Base-by-base conservation (phyloP, 2,888 invertebrate species). In the Scaptomyza cyrtandrae region DNA sequence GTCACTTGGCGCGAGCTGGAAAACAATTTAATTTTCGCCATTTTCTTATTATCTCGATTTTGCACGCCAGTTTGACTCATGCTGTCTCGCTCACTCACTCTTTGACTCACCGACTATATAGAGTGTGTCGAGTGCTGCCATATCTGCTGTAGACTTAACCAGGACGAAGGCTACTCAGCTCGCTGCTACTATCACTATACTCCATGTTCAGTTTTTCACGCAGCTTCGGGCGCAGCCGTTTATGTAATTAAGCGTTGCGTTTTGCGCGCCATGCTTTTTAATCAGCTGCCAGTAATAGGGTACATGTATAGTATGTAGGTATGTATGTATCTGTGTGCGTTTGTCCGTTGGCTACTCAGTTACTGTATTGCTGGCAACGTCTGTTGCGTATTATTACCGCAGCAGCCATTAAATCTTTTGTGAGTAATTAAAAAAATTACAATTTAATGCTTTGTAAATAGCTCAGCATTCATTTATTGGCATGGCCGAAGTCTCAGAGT, bases 21-120 rank as follows among this genome's bases (percentile, higher is more conserved):
- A 88, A 86, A 84, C 88, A 86, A 84, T 84, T 88, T 84, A 84
- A 84, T 88, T 84, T 88, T 88, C 84, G 63, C 84, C 74, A 84
- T 84, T 88, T 84, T 88, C 88, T 86, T 84, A 84, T 86, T 88
- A 84, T 84, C 83, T 84, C 74, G 82, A 85, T 82, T 75, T 81
- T 87, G 72, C 82, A 82, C 65, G 68, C 65, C 80, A 65, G 59
- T 61, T 63, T 60, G 67, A 65, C 50, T 33, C 10, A 11, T 7
- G 31, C 41, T 13, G 2, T 33, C 45, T 33, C 35, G 6, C 35
- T 67, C 27, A 29, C 50, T 41, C 16, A 13, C 35, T 67, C 27
- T 19, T 45, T 41, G n/a, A 13, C 14, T 31, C 19, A 24, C 24
- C 24, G 5, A 0, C 24, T 24, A 24, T 43, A 52, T 48, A 35